These are phyloP conservation scores for Arenaria interpres DNA, from an alignment of 2,113 vertebrate genomes.

Conservation along the genomic window DNA sequence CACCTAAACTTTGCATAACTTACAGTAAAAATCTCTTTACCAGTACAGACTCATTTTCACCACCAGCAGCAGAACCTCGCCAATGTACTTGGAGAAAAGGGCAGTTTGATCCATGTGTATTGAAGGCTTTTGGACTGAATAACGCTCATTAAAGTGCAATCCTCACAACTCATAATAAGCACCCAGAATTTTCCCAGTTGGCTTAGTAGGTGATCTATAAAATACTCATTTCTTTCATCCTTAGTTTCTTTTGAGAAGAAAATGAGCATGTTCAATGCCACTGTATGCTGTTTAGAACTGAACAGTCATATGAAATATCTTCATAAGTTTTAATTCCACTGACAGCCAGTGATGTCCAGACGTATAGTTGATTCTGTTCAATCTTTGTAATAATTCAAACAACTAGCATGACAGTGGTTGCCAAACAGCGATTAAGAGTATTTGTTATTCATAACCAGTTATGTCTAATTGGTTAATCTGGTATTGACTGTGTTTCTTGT, in stretches of 20 bases:
- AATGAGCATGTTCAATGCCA: neutral
- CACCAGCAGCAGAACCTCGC: neutral
- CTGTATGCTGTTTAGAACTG: neutral
- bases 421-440: neutral
- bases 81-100: neutral
- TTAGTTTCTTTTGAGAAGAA: neutral
- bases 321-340: neutral
- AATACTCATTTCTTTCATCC: neutral
- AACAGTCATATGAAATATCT: neutral
- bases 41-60: neutral
- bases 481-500: neutral
- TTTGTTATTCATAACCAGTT: neutral
- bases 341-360: neutral
- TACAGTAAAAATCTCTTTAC: neutral
- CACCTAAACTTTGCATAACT: neutral
- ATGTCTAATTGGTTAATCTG: neutral
- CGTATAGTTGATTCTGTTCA: neutral
- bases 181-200: neutral
- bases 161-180: neutral
- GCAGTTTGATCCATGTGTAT: neutral
- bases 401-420: neutral
- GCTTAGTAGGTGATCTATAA: neutral
- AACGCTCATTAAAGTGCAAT: neutral
- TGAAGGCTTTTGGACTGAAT: neutral
- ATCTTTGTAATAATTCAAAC: neutral